phyloP scores from a whole-genome alignment of 2,888 invertebrate species.

The Conus canariensis region DNA sequence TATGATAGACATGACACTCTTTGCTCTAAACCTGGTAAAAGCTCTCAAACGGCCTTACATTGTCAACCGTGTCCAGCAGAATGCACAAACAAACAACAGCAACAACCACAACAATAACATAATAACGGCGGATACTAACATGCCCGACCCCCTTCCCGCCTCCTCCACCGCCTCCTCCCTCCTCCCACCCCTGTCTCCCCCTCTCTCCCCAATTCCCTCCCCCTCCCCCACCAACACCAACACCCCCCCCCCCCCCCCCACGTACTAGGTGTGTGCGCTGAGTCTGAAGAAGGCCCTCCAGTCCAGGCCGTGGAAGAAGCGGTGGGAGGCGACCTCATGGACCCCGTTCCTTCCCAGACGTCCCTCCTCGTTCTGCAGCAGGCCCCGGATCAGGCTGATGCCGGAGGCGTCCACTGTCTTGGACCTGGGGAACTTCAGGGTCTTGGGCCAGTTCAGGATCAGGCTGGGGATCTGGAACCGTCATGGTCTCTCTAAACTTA shows the following conservation, averaged over 20 bases:
- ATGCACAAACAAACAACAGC: no score
- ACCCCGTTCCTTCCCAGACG: constrained; percentile 34
- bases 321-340: constrained; percentile 23
- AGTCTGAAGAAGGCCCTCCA: constrained; percentile 5
- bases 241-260: no score
- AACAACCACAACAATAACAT: no score
- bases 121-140: no score
- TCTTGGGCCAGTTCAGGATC: constrained; percentile 35
- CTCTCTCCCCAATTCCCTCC: not conserved
- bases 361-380: not conserved
- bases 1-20: no score
- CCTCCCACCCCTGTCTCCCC: not conserved
- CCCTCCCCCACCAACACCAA: not conserved
- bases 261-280: no score
- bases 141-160: no score
- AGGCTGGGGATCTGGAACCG: constrained; percentile 29
- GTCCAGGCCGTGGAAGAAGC: not conserved
- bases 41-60: no score
- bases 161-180: no score
- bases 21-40: no score
- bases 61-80: no score
- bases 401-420: not conserved
- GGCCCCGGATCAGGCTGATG: not conserved
- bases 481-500: not conserved
- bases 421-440: constrained; percentile 20